phyloP scores from a whole-genome alignment of 2,797 vertebrate genomes.

The Bovichtus variegatus region DNA sequence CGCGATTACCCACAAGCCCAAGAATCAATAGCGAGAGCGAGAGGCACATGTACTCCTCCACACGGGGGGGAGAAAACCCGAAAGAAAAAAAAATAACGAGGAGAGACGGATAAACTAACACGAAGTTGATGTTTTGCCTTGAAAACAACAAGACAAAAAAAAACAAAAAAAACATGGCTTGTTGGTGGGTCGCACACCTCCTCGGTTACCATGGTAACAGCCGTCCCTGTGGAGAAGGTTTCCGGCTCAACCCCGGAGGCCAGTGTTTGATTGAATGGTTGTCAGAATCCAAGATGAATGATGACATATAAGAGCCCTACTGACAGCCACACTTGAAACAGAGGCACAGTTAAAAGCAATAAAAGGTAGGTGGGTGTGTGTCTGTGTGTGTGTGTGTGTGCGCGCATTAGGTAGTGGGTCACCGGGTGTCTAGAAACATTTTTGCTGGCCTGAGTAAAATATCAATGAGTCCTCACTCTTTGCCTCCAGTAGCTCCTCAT shows the following conservation, averaged over 20 bases:
- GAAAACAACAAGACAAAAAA: constrained; percentile 19
- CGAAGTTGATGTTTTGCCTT: constrained; percentile 48
- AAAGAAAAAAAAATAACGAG: constrained; percentile 6
- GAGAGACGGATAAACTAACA: constrained; percentile 33
- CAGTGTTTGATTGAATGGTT: constrained; percentile 79
- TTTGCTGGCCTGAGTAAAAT: constrained; percentile 64
- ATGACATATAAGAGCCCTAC: constrained; percentile 63
- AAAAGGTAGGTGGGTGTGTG: constrained; percentile 21
- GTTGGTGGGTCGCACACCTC: constrained; percentile 66
- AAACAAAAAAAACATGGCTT: constrained; percentile 47
- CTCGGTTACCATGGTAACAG: constrained; percentile 79
- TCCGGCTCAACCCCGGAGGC: constrained; percentile 68
- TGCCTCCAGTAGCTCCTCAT: constrained; percentile 15
- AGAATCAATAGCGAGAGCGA: not conserved
- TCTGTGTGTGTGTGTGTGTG: not conserved
- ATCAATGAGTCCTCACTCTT: constrained; percentile 52
- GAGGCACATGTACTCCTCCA: constrained; percentile 2
- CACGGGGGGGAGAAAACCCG: not conserved
- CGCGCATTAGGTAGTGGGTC: constrained; percentile 39
- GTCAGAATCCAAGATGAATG: constrained; percentile 70
- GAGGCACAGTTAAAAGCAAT: constrained; percentile 56
- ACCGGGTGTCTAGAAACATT: constrained; percentile 40
- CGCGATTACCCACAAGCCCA: constrained; percentile 42
- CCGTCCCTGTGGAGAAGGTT: constrained; percentile 64
- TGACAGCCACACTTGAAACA: constrained; percentile 68